Conservation (phyloP, 2,113 vertebrate genomes). For the Gymnogyps californianus region DNA sequence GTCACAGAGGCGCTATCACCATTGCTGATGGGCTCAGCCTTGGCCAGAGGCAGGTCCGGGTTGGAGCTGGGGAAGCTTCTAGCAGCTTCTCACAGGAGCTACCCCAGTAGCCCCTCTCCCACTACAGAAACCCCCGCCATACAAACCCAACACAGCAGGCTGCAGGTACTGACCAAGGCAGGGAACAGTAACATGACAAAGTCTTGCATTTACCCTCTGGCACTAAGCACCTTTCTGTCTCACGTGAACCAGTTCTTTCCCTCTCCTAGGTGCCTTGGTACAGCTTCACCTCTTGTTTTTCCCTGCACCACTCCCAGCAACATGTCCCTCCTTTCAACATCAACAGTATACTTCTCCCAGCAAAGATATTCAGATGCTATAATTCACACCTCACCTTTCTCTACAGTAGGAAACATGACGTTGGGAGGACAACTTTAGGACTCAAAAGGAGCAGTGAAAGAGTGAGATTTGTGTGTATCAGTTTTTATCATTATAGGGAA, state of each 20-base stretch:
- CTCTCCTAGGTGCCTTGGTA: background rate
- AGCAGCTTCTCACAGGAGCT: no score
- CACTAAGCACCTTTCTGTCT: background rate
- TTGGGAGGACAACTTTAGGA: background rate
- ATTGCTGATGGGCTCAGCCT: no score
- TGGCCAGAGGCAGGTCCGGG: no score
- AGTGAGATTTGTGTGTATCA: background rate
- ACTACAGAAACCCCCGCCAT: no score
- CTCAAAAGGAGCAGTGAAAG: background rate
- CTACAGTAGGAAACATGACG: background rate
- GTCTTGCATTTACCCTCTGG: background rate
- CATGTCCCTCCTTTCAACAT: background rate
- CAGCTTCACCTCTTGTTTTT: background rate
- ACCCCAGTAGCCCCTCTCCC: no score
- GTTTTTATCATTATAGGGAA: background rate
- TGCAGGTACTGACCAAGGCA: background rate
- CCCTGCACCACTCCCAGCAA: fast-evolving
- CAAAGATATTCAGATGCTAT: background rate
- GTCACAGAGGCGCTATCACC: no score
- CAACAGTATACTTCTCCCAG: background rate
- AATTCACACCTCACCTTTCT: background rate
- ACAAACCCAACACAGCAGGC: no score
- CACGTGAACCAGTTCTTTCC: background rate
- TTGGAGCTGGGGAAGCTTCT: no score
- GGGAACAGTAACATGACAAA: background rate